Evolutionary conservation across 2,888 invertebrate genomes (phyloP), one percentile per base, ranked within the genome.

Genomic region (Meloe dianella): DNA sequence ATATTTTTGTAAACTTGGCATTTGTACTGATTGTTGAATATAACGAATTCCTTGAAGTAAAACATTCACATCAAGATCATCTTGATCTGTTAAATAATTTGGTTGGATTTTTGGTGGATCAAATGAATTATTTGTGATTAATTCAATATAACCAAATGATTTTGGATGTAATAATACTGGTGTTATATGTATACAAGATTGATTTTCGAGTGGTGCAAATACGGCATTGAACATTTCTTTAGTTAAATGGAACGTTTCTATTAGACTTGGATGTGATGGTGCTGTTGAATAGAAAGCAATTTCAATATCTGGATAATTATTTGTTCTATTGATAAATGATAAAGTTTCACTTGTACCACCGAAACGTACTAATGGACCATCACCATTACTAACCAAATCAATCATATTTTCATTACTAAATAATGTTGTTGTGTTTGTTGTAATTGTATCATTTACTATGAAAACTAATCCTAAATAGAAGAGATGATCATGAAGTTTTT

Each of bases 41-140:
- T 85, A 84, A 70, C 87, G 85, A 10, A 88, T 82, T 0, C 79
- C 76, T 5, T 79, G 79, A 14, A 83, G 77, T 64, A 83, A 78
- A 3, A 81, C 79, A 66, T 75, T 78, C 2, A 82, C 68, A 68
- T 84, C 84, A 4, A 3, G 27, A 4, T 27, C 4, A 85, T 88
- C 72, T 85, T 86, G 85, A 76, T 90, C 87, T 0, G 89, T 86
- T 78, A 95, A 88, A 81, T 96, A 97, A 79, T 92, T 93, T 0
- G 94, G 92, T 72, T 93, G 88, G 62, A 95, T 86, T n/a, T 87
- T 83, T 0, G 95, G 94, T 74, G 90, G 88, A 0, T 89, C 86
- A 73, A 87, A 87, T 0, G 94, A 93, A 80, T 94, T 89, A 65
- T 85, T 89, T 12, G 89, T 91, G 75, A 86, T 87, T n/a, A 96